phyloP scores from a whole-genome alignment of 1,140 invertebrate species.

The Drosophila sucinea region DNA sequence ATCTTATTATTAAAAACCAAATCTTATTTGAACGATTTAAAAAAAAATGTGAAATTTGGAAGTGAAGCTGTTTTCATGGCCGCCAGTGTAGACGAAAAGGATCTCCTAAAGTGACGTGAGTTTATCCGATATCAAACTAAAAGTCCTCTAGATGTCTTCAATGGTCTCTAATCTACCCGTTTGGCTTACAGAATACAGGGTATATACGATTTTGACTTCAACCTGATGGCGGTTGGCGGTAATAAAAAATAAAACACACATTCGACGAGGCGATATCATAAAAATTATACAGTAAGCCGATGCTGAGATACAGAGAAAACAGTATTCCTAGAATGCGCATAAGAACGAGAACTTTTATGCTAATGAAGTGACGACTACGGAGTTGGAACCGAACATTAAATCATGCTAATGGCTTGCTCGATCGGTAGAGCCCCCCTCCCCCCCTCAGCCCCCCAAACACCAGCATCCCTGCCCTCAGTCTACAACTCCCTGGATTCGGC shows the following conservation, averaged over 20 bases:
- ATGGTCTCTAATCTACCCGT: not conserved
- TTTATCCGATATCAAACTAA: too few relatives aligned
- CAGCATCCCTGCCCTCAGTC: not conserved
- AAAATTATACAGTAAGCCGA: conserved; percentile 76
- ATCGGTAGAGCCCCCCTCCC: conserved; percentile 24
- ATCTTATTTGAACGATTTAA: too few relatives aligned
- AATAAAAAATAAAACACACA: conserved; percentile 56
- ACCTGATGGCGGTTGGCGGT: conserved; percentile 35
- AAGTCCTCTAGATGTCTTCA: too few relatives aligned
- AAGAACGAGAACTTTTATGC: conserved; percentile 66
- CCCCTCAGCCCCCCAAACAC: not conserved
- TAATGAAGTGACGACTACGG: conserved; percentile 56
- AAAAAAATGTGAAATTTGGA: too few relatives aligned
- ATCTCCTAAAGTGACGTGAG: too few relatives aligned
- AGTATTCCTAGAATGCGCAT: conserved; percentile 63
- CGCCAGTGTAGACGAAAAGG: too few relatives aligned
- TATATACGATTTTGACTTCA: not conserved
- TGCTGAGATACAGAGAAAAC: conserved; percentile 24
- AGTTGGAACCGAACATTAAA: conserved; percentile 51
- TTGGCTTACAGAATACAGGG: not conserved
- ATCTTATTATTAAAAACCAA: too few relatives aligned
- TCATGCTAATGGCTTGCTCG: conserved; percentile 65
- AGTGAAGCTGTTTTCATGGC: too few relatives aligned
- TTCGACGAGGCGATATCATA: conserved; percentile 65
- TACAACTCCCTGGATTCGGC: not conserved